Percentiles rank a stretch among this genome's conserved stretches.
These are phyloP conservation scores for Lobophora halterata DNA, from an alignment of 2,888 invertebrate species.

Conservation along the genomic window DNA sequence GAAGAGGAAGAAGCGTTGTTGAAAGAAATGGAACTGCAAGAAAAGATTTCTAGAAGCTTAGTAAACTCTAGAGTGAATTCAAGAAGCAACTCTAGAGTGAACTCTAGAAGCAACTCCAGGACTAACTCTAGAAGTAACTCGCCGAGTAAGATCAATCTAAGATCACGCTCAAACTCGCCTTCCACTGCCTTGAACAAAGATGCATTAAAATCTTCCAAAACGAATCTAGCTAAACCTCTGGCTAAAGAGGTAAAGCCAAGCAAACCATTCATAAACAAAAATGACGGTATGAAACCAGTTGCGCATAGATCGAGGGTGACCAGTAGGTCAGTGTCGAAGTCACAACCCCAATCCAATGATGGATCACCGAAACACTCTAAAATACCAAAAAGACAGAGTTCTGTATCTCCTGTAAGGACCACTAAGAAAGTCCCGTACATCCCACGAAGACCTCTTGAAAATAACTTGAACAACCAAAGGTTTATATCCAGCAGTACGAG, in stretches of 20 bases:
- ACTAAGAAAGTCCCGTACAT: conserved; percentile 40
- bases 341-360: conserved; percentile 71
- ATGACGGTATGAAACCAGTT: conserved; percentile 54
- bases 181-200: conserved; percentile 37
- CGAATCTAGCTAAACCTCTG: conserved; percentile 26
- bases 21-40: conserved; percentile 71
- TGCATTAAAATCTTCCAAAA: conserved; percentile 5
- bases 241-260: conserved; percentile 52
- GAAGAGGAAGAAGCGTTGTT: conserved; percentile 73
- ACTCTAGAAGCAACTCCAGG: conserved; percentile 32
- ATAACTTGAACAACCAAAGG: conserved; percentile 55
- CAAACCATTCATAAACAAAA: conserved; percentile 50
- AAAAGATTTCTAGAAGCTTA: conserved; percentile 55
- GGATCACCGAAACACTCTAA: conserved; percentile 75
- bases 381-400: conserved; percentile 72
- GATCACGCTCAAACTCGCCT: conserved; percentile 72
- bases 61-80: conserved; percentile 34
- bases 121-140: conserved; percentile 65
- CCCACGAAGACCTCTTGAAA: conserved; percentile 48
- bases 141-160: conserved; percentile 59
- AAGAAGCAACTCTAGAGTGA: conserved; percentile 35
- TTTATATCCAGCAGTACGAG: conserved; percentile 75
- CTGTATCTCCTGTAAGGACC: conserved; percentile 64
- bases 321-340: conserved; percentile 56
- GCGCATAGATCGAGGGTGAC: conserved; percentile 58